phyloP scores from a whole-genome alignment of 2,797 vertebrate genomes.

The Tauraco hartlaubi region DNA sequence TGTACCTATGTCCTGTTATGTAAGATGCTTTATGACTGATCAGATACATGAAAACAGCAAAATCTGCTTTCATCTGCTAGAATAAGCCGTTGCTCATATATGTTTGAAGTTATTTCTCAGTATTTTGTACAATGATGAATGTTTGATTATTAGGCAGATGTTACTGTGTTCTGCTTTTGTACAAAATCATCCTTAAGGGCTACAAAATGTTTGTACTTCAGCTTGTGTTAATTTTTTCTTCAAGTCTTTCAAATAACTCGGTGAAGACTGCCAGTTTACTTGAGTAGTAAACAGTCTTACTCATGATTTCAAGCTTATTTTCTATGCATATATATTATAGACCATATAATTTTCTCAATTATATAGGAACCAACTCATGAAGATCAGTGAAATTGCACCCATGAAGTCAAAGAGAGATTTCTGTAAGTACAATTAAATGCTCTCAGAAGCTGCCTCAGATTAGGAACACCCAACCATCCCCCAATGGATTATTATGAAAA shows the following conservation, averaged over 20 bases:
- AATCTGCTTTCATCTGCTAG: conserved; percentile 32
- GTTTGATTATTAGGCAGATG: conserved; percentile 25
- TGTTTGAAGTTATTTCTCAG: neutral
- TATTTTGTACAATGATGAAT: neutral
- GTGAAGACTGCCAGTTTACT: neutral
- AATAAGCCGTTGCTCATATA: neutral
- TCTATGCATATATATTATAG: neutral
- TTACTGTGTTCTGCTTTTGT: neutral
- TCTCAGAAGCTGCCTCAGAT: neutral
- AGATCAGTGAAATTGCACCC: neutral
- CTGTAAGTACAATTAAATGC: neutral
- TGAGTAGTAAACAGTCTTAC: neutral
- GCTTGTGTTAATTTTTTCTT: neutral
- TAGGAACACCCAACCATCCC: neutral
- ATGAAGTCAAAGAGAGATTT: neutral
- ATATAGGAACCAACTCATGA: neutral
- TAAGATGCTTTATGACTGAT: conserved; percentile 63
- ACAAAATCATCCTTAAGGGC: neutral
- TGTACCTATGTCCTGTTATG: conserved; percentile 43
- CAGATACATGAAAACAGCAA: conserved; percentile 45
- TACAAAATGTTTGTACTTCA: neutral
- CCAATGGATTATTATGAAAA: neutral
- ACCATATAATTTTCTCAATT: neutral
- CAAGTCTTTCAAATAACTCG: neutral
- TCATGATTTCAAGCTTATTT: neutral